Conservation (phyloP, 2,113 vertebrate genomes). For the Stegostoma tigrinum region DNA sequence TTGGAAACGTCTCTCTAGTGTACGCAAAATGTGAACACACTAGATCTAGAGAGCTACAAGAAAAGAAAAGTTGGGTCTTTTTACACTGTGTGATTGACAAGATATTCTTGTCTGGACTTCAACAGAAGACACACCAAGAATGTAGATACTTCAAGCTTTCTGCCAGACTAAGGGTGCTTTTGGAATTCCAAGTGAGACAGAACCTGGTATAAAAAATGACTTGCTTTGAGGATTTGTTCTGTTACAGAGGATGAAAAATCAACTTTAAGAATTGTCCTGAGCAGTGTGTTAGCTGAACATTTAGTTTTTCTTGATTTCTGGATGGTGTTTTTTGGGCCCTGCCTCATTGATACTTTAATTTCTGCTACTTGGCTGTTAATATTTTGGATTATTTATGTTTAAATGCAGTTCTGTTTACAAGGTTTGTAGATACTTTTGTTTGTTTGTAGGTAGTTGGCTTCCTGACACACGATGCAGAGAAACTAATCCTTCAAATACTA, state of each 20-base stretch:
- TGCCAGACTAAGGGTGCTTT: conserved; percentile 80
- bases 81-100: conserved; percentile 66
- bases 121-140: conserved; percentile 87
- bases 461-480: conserved; percentile 86
- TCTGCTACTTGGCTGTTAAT: conserved; percentile 97
- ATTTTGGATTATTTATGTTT: conserved; percentile 99
- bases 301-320: conserved; percentile 76
- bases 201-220: conserved; percentile 82
- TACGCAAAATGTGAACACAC: conserved; percentile 66
- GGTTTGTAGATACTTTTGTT: conserved; percentile 99
- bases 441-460: conserved; percentile 97
- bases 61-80: conserved; percentile 65
- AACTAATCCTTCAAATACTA: conserved; percentile 95
- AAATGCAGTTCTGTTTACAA: conserved; percentile 99
- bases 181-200: conserved; percentile 48
- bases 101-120: conserved; percentile 78
- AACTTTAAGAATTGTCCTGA: conserved; percentile 56
- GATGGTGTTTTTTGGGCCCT: conserved; percentile 71
- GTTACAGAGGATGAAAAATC: conserved; percentile 50
- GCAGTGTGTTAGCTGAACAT: conserved; percentile 61
- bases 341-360: conserved; percentile 78
- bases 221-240: conserved; percentile 65
- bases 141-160: conserved; percentile 81
- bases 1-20: conserved; percentile 98
- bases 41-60: conserved; percentile 46